A percentile compares a stretch with the other conserved stretches of the same genome.
Evolutionary conservation across 2,888 invertebrate species (phyloP).

Genomic region (Cerceris ruficornis): DNA sequence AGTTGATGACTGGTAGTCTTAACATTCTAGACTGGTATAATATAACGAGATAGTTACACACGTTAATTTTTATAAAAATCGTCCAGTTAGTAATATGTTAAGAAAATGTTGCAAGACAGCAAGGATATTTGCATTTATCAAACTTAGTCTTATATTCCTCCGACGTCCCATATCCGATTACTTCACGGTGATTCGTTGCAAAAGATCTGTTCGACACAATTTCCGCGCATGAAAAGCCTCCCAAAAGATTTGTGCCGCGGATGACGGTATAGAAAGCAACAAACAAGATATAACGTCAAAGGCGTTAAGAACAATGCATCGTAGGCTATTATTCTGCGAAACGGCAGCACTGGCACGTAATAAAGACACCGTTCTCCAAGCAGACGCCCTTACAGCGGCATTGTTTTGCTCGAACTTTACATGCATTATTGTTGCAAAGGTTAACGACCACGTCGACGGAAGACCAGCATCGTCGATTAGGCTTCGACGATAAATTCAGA

Average conservation of each 20-base stretch:
- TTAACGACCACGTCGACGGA: conserved; percentile 44
- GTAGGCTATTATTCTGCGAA: conserved; percentile 23
- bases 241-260: not conserved
- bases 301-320: conserved; percentile 22
- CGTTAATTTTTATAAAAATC: too few species aligned
- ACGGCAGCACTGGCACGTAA: conserved; percentile 51
- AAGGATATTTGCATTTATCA: too few species aligned
- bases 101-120: too few species aligned
- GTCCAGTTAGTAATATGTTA: too few species aligned
- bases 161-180: too few species aligned
- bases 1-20: too few species aligned
- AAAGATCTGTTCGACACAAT: too few species aligned
- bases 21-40: too few species aligned
- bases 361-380: conserved; percentile 47
- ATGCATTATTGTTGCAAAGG: conserved; percentile 43
- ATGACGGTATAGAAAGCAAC: not conserved
- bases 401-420: conserved; percentile 42
- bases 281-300: conserved; percentile 11
- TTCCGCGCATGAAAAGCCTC: not conserved
- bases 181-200: too few species aligned
- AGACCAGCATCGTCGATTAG: conserved; percentile 30
- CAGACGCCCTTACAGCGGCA: conserved; percentile 26
- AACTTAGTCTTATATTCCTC: too few species aligned
- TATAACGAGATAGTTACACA: too few species aligned
- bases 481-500: conserved; percentile 34